Base-by-base conservation (phyloP, 2,797 vertebrate genomes). In the Apodemus agrarius region DNA sequence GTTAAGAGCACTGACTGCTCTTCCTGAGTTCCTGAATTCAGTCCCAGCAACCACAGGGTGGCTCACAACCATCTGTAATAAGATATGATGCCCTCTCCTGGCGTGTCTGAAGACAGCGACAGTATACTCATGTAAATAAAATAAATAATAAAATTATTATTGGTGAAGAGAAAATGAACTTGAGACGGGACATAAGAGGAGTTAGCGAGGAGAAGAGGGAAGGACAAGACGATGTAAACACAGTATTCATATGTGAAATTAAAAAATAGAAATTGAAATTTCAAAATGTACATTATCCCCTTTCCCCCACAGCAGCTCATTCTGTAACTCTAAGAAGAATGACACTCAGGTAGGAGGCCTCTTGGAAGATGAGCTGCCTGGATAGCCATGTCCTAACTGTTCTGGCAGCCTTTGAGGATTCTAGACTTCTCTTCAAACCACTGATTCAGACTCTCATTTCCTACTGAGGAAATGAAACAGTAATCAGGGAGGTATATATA, bases 361-460 rank as follows among this genome's bases (percentile, higher is more conserved):
- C 14, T 37, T 80, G 57, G 37, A 88, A 13, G 37, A 29, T 63
- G 72, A 84, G 24, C 61, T 74, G 17, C 67, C 46, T 11, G 2
- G 5, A 40, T 26, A 11, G 37, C 16, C 40, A 22, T 59, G 34
- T 49, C 14, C 9, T 67, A 29, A 46, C 7, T 24, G 22, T 82
- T 86, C 22, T 49, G 72, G n/a, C 19, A 57, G 61, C 26, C 22
- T 43, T 63, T 61, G 31, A 40, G 74, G 63, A n/a, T 72, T 84
- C 79, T 89, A 12, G 46, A 95, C 85, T 78, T n/a, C 40, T 89
- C 37, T 76, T n/a, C 69, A 87, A 67, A 80, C 72, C 43, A n/a
- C 22, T 91, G 82, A 76, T 63, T 22, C 69, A 61, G 59, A 78
- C 49, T 95, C 37, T 92, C 1, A 11, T 81, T 87, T 92, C 61